Percentiles rank a stretch among this genome's conserved stretches.
These are phyloP conservation scores for Exephanes ischioxanthus DNA, from an alignment of 2,888 invertebrate genomes.

Conservation along the genomic window DNA sequence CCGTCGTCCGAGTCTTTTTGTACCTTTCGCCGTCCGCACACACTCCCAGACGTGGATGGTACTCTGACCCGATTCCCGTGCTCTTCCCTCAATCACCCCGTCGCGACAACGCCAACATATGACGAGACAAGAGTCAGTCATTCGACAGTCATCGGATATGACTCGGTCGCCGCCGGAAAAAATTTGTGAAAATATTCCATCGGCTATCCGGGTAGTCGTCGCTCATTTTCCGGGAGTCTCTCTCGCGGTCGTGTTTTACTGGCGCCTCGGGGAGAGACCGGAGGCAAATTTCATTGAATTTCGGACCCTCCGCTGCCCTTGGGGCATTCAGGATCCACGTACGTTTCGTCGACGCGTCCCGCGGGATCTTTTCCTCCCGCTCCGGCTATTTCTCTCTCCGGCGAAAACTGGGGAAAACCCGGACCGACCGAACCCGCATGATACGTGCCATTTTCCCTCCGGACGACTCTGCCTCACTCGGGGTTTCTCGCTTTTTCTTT, in stretches of 20 bases:
- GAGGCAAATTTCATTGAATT: slow-evolving; percentile 65
- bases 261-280: not conserved
- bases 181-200: not conserved
- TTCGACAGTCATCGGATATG: slow-evolving; percentile 11
- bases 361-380: slow-evolving; percentile 40
- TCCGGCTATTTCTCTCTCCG: not conserved
- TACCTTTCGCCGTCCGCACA: slow-evolving; percentile 17
- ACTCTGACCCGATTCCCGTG: slow-evolving; percentile 9
- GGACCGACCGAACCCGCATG: not conserved
- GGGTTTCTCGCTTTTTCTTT: not conserved
- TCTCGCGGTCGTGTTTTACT: slow-evolving; percentile 18
- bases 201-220: not conserved
- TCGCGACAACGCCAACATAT: too few relatives aligned
- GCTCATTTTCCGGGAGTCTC: slow-evolving; percentile 34
- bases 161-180: not conserved
- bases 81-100: too few relatives aligned
- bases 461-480: not conserved
- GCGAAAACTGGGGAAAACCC: slow-evolving; percentile 42
- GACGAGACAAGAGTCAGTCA: not conserved
- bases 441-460: slow-evolving; percentile 52
- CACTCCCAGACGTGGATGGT: not conserved
- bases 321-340: slow-evolving; percentile 51
- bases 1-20: slow-evolving; percentile 22
- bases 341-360: slow-evolving; percentile 42
- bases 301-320: slow-evolving; percentile 44